These are phyloP conservation scores for Alitta virens DNA, from an alignment of 2,888 invertebrate species.

Conservation along the genomic window DNA sequence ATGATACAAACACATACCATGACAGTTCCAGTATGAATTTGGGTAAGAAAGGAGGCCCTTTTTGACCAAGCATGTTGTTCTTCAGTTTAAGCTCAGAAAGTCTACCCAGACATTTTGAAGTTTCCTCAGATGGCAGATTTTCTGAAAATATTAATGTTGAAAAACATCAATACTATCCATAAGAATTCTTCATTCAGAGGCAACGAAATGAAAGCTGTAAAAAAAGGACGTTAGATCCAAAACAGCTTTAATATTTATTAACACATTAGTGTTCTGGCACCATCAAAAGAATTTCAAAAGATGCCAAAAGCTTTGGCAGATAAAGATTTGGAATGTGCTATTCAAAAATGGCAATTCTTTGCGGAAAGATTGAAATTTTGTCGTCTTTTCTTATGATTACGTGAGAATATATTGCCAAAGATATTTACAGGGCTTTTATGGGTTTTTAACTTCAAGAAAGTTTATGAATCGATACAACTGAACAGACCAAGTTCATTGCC, in stretches of 20 bases:
- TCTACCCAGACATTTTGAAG: constrained; percentile 31
- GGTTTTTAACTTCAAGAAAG: too few species aligned
- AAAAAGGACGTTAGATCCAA: neutral
- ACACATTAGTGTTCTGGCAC: neutral
- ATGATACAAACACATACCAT: too few species aligned
- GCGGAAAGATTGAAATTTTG: too few species aligned
- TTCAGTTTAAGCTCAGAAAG: constrained; percentile 39
- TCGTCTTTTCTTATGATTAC: too few species aligned
- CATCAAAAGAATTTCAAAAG: neutral
- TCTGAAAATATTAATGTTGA: constrained; percentile 28
- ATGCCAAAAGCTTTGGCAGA: too few species aligned
- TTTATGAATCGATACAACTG: neutral
- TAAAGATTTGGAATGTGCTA: too few species aligned
- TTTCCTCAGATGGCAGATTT: constrained; percentile 36
- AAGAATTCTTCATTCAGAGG: neutral
- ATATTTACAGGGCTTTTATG: too few species aligned
- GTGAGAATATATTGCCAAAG: too few species aligned
- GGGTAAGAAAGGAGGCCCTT: constrained; percentile 44
- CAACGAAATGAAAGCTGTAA: neutral
- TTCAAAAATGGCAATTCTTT: too few species aligned
- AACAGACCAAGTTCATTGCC: constrained; percentile 43
- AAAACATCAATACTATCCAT: neutral
- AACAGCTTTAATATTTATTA: neutral
- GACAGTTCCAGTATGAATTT: constrained; percentile 50
- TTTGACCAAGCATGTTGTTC: constrained; percentile 38